phyloP scores from a whole-genome alignment of 2,797 vertebrate genomes.

The Amniataba percoides region DNA sequence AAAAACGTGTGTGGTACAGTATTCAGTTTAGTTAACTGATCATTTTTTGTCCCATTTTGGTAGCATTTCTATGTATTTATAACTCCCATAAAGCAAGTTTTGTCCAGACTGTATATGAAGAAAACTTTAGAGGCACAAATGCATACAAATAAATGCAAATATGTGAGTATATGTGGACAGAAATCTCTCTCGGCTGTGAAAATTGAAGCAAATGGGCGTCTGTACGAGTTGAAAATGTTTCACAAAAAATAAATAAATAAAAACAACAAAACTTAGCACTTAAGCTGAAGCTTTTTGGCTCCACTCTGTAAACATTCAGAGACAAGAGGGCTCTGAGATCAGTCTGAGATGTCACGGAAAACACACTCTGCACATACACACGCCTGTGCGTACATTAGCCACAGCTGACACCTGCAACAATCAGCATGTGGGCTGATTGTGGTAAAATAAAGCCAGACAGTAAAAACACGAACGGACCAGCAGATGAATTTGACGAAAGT shows the following conservation, averaged over 20 bases:
- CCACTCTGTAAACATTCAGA: background rate
- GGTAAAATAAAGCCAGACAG: background rate
- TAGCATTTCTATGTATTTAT: background rate
- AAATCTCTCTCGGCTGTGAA: background rate
- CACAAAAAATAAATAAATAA: background rate
- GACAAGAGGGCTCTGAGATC: background rate
- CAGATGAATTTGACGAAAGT: too few species aligned
- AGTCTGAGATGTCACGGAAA: background rate
- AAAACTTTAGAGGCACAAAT: background rate
- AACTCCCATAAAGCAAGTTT: background rate
- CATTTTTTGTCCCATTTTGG: background rate
- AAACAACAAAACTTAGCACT: background rate
- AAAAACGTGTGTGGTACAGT: background rate
- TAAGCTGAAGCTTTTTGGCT: background rate
- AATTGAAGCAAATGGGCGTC: background rate
- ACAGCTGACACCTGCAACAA: conserved; percentile 11
- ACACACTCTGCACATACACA: background rate
- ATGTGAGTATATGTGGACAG: too few species aligned
- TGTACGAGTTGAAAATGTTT: background rate
- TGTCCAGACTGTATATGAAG: background rate
- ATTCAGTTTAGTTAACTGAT: background rate
- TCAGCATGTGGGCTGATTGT: background rate
- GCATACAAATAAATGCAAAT: background rate
- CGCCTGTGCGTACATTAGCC: background rate
- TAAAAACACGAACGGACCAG: background rate